These are phyloP conservation scores for Chlorodrepanis virens DNA, from an alignment of 2,113 vertebrate species.

Conservation along the genomic window DNA sequence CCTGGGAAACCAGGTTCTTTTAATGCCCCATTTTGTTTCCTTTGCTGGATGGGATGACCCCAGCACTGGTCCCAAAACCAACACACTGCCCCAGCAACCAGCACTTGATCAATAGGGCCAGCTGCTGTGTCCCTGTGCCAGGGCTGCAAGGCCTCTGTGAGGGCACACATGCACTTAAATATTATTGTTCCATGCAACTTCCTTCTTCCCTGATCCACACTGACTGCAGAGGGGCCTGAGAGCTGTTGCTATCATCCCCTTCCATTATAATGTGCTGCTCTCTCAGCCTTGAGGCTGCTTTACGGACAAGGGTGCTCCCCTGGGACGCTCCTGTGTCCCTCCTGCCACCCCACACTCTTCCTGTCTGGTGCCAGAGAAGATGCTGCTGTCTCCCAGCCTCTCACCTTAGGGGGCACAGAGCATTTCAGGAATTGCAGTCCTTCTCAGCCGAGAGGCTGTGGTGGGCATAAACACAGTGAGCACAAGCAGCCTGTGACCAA, in stretches of 20 bases:
- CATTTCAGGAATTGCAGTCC: not conserved
- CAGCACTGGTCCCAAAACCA: not conserved
- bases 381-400: not conserved
- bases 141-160: not conserved
- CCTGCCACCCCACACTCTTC: not conserved
- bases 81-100: not conserved
- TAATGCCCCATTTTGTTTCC: not conserved
- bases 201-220: not conserved
- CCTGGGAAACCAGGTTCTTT: not conserved
- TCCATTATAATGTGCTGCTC: not conserved
- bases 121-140: not conserved
- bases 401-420: not conserved
- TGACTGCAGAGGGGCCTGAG: not conserved
- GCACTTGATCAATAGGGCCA: not conserved
- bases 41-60: not conserved
- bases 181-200: not conserved
- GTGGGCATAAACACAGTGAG: not conserved
- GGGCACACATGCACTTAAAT: rapidly evolving
- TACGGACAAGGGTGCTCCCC: no score
- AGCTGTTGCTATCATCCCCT: not conserved
- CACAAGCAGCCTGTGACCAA: not conserved
- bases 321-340: not conserved
- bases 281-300: not conserved
- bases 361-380: not conserved
- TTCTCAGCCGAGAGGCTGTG: not conserved